A percentile compares a stretch with the other conserved stretches of the same genome.
Conservation (phyloP, 2,113 vertebrate species). For the Bombycilla garrulus region DNA sequence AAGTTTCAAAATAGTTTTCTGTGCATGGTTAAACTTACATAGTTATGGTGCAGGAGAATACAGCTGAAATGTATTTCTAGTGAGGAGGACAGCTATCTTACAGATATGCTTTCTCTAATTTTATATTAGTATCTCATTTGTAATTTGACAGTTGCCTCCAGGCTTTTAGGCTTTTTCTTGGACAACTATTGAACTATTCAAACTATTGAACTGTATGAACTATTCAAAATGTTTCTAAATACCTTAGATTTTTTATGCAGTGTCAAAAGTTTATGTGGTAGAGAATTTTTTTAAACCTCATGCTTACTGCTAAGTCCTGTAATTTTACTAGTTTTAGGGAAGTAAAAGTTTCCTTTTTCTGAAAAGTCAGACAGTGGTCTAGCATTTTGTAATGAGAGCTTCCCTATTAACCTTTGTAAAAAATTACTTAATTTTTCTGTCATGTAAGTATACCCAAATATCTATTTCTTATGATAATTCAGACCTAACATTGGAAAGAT, state of each 20-base stretch:
- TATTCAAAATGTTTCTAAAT: not conserved
- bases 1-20: not conserved
- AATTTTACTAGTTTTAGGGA: not conserved
- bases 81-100: not conserved
- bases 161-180: not conserved
- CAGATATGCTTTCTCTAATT: not conserved
- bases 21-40: not conserved
- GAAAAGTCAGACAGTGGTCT: not conserved
- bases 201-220: too few species aligned
- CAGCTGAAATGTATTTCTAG: not conserved
- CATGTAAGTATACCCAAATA: not conserved
- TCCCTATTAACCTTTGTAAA: not conserved
- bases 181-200: not conserved
- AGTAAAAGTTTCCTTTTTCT: not conserved
- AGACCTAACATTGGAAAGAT: not conserved
- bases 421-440: not conserved
- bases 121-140: not conserved
- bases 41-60: not conserved
- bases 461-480: not conserved
- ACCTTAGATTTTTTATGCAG: not conserved
- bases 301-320: not conserved
- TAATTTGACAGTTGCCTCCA: not conserved
- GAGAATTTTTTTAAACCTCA: not conserved
- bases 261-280: not conserved
- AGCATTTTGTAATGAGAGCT: not conserved